Conservation (phyloP, 2,113 vertebrate genomes). For the Pionites leucogaster region DNA sequence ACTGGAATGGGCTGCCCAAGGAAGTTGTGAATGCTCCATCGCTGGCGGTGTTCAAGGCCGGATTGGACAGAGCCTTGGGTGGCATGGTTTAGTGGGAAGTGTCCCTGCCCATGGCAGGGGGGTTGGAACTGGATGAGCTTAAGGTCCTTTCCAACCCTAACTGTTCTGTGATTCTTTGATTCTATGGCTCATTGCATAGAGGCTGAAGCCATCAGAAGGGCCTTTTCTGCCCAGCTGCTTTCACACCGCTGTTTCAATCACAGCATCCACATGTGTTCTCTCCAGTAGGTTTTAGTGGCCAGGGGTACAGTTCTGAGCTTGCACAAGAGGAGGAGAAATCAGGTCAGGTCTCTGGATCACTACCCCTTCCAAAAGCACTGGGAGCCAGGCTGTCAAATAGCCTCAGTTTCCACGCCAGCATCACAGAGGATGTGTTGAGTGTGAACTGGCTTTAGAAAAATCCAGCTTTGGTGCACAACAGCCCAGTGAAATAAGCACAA, state of each 20-base stretch:
- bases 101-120: too few relatives aligned
- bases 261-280: background rate
- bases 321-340: background rate
- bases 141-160: too few relatives aligned
- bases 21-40: too few relatives aligned
- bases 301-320: fast-evolving
- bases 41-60: too few relatives aligned
- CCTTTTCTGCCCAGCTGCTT: background rate
- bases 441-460: background rate
- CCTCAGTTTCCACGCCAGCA: background rate
- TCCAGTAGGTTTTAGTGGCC: background rate
- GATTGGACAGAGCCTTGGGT: too few relatives aligned
- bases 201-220: background rate
- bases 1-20: too few relatives aligned
- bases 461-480: background rate
- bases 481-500: background rate
- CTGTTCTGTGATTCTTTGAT: too few relatives aligned
- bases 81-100: too few relatives aligned
- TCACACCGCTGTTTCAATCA: background rate
- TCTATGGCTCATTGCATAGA: background rate
- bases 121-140: too few relatives aligned
- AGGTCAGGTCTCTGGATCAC: background rate
- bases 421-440: background rate
- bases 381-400: background rate
- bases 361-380: background rate